These are phyloP conservation scores for Oenanthe melanoleuca DNA, from an alignment of 2,113 vertebrate species.

Conservation along the genomic window DNA sequence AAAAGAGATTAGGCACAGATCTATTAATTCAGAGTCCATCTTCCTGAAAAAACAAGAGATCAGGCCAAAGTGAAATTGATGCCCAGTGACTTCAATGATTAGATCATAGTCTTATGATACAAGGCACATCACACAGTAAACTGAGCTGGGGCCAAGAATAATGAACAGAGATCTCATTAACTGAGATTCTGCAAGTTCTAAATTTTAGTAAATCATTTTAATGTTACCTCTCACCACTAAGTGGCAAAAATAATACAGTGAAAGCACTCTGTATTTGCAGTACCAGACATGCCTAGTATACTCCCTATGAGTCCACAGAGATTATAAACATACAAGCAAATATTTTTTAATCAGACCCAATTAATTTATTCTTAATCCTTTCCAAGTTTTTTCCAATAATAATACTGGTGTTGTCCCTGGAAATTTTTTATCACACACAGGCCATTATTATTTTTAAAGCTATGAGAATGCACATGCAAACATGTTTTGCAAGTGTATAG, in stretches of 20 bases:
- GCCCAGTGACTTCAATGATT: conserved; percentile 7
- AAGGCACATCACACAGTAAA: conserved; percentile 1
- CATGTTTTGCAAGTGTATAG: neutral
- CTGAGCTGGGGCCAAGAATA: conserved; percentile 5
- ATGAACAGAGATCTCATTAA: conserved; percentile 49
- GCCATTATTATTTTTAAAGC: neutral
- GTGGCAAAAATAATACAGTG: conserved; percentile 51
- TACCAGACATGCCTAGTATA: conserved; percentile 17
- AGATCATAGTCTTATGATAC: conserved; percentile 21
- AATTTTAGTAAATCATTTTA: conserved; percentile 53
- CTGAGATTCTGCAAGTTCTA: conserved; percentile 30
- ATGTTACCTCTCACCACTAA: conserved; percentile 31
- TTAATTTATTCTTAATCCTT: conserved; percentile 13
- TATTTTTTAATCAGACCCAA: neutral
- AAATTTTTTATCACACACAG: neutral
- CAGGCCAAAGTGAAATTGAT: neutral
- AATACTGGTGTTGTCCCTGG: neutral
- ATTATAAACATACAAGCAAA: conserved; percentile 46
- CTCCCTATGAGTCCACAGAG: neutral
- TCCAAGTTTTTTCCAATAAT: conserved; percentile 6
- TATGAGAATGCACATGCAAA: neutral
- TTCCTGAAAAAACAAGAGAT: neutral
- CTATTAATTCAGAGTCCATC: neutral
- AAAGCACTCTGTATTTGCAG: conserved; percentile 34
- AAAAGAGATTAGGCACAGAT: neutral